Base-by-base conservation (phyloP, 2,888 invertebrate genomes). In the Serripes groenlandicus region DNA sequence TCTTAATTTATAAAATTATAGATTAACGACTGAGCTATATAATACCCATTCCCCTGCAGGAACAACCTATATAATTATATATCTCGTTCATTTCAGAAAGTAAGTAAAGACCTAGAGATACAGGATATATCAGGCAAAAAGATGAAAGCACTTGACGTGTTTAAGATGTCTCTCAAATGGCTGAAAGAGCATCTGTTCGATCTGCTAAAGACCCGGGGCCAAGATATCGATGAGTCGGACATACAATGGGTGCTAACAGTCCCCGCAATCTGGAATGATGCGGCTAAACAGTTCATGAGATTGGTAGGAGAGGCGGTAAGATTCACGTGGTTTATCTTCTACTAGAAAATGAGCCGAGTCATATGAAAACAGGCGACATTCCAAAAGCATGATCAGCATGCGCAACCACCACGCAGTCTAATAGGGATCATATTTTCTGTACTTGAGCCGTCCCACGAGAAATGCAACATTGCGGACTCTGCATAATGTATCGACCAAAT, bases 261-360 rank as follows among this genome's bases (percentile, higher is more conserved):
- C 2, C 62, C 62, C 2, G 62, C 62, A 18, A 62, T 62, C 34
- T 62, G 62, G 62, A 62, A 62, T 34, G 62, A 62, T n/a, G 32
- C 62, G 3, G 62, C 62, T 11, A 62, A 62, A 21, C 62, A 62
- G 3, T 62, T 62, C 62, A 62, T 62, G 62, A 62, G 62, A 28
- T 21, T 62, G 5, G 32, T 34, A 5, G 62, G 62, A 5, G 28
- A 62, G 34, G 2, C 21, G 32, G 62, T 62, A 56, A n/a, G 23
- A 56, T 56, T n/a, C n/a, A n/a, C n/a, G n/a, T n/a, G n/a, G n/a
- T n/a, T n/a, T n/a, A 42, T 15, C 42, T 9, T 18, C 9, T 42
- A 15, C 42, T 42, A 9, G 18, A 42, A 42, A 15, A 42, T 42
- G 11, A 42, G 42, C 9, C 9, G 18, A 42, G 42, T 15, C 42